Evolutionary conservation across 2,113 vertebrate genomes (phyloP), one percentile per base, ranked within the genome.

Genomic region (Myxocyprinus asiaticus): DNA sequence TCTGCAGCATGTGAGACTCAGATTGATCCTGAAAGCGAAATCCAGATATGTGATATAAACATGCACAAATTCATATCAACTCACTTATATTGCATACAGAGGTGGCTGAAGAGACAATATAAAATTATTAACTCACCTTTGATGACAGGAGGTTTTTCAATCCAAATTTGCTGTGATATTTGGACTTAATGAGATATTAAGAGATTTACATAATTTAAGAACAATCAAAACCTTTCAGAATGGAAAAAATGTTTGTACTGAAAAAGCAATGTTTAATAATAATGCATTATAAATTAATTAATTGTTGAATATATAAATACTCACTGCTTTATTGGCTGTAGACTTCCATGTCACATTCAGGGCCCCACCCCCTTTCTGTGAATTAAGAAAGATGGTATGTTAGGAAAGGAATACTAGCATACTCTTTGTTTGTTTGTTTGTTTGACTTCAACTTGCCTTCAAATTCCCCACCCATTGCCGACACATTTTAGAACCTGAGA

Each of bases 311-410:
- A 61, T 62, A 4, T 9, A 5, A n/a, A 9, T 3, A 79, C 92
- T 94, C 84, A 96, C 95, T 83, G 88, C 93, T 78, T 90, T 92
- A 72, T 90, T 94, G 47, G 96, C 90, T 85, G 93, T 95, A 84
- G 91, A 90, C 86, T 92, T 96, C 87, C 96, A 88, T 0, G 94
- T 95, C 74, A 93, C 90, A 66, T 96, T 92, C 62, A 97, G 86
- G 0, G 95, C 93, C 7, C 95, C 95, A 0, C 95, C 93, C 12
- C 96, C 95, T 91, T 95, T 96, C 96, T 96, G 87, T 84, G 11
- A 84, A 82, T 48, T 73, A n/a, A 77, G 59, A 83, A 4, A 4
- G 80, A 43, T 3, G 6, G 82, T 56, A 12, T 9, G 10, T 65
- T 12, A 9, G 43, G 11, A 17, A 61, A 33, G 22, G 22, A 33